Conservation (phyloP, 2,113 vertebrate genomes). For the Oplegnathus fasciatus region DNA sequence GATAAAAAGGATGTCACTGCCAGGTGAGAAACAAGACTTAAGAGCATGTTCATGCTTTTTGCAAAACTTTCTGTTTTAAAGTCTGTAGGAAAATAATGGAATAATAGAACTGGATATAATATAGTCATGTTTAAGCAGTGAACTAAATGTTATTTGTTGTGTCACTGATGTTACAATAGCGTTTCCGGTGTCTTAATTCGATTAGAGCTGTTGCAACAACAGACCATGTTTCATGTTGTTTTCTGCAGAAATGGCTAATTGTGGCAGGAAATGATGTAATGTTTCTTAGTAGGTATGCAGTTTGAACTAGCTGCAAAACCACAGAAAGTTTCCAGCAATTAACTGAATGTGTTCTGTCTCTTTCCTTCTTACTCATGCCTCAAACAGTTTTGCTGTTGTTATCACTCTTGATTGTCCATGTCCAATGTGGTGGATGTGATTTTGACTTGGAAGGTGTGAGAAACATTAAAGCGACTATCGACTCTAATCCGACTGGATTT, state of each 20-base stretch:
- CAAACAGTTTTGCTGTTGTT: conserved; percentile 82
- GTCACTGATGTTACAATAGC: not conserved
- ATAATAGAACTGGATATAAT: not conserved
- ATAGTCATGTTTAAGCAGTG: not conserved
- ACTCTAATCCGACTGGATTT: conserved; percentile 79
- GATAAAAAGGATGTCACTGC: conserved; percentile 86
- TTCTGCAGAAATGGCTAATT: conserved; percentile 41
- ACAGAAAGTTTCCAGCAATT: conserved; percentile 77
- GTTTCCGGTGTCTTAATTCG: conserved; percentile 23
- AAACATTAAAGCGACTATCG: conserved; percentile 77
- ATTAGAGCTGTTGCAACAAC: conserved; percentile 3
- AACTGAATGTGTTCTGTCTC: conserved; percentile 47
- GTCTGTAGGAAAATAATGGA: not conserved
- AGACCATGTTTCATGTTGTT: not conserved
- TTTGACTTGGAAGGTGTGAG: conserved; percentile 67
- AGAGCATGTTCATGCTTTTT: conserved; percentile 1
- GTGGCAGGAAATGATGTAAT: conserved; percentile 69
- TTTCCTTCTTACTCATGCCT: conserved; percentile 41
- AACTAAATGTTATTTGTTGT: not conserved
- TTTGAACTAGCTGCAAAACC: conserved; percentile 61
- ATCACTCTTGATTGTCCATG: conserved; percentile 79
- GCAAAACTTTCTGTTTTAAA: not conserved
- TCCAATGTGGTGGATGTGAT: conserved; percentile 81
- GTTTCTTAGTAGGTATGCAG: conserved; percentile 51
- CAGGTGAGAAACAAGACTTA: conserved; percentile 74